Evolutionary conservation across 2,797 vertebrate genomes (phyloP).

Genomic region (Enteromius radiatus): DNA sequence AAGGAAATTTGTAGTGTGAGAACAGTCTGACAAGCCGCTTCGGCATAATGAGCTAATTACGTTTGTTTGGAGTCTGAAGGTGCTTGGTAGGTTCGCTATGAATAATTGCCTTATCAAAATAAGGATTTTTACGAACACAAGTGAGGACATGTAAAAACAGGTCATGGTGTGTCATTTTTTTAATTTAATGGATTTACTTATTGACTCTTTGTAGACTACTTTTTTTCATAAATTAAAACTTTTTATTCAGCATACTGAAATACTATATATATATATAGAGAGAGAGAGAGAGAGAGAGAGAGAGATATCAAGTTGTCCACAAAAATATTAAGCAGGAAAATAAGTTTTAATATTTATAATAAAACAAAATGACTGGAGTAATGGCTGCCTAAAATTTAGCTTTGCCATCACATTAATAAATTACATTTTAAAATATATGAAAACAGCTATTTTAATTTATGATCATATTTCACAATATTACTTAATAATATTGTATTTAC

Average conservation of each 20-base stretch:
- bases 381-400: neutral
- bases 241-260: neutral
- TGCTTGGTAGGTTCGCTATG: conserved; percentile 13
- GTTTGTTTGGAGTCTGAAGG: conserved; percentile 27
- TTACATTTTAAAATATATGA: neutral
- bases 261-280: too few relatives aligned
- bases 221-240: neutral
- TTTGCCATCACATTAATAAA: neutral
- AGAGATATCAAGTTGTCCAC: neutral
- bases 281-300: too few relatives aligned
- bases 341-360: neutral
- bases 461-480: neutral
- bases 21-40: conserved; percentile 44
- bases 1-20: conserved; percentile 57
- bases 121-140: neutral
- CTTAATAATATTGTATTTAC: too few relatives aligned
- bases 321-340: neutral
- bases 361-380: neutral
- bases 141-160: too few relatives aligned
- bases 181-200: neutral
- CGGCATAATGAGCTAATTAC: conserved; percentile 37
- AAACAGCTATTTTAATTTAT: neutral
- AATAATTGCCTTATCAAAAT: conserved; percentile 9
- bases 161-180: neutral
- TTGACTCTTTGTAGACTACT: neutral